Base-by-base conservation (phyloP, 2,797 vertebrate species). In the Lophotriccus pileatus region DNA sequence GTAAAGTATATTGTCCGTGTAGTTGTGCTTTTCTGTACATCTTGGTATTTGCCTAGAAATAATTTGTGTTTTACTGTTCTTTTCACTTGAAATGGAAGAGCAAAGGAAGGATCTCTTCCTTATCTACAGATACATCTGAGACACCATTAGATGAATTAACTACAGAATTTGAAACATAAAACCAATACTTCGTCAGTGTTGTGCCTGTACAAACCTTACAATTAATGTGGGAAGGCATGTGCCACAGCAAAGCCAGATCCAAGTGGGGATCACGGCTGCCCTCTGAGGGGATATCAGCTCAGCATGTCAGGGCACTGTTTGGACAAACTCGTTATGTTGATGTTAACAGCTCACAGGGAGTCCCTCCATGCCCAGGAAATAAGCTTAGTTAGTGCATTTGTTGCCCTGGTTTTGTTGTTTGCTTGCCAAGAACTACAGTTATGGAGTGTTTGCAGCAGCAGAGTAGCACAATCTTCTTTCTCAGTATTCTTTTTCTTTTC, bases 181-280 rank as follows among this genome's bases (percentile, higher is more conserved):
- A 22, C 5, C 14, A 50, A 44, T 44, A 34, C 34, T 76, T 68
- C 75, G 74, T 12, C 21, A 68, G 30, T 15, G 17, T 43, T 60
- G 5, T 64, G 37, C 14, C 50, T 55, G n/a, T 53, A n/a, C 46
- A 20, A 86, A 85, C 80, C 7, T 43, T 12, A 32, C 15, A 50
- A 30, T 24, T 44, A 67, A 27, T 1, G 2, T 58, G 18, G 27
- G 25, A 76, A 76, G n/a, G 14, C 21, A 7, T 0, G 0, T 49
- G 53, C 41, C 70, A 63, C 46, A 32, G 1, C n/a, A 28, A 52
- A 62, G 23, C 25, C 49, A 37, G 30, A 46, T 32, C 18, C 58
- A 7, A 1, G 5, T 0, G 4, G 39, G n/a, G 39, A 15, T 23
- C 0, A 3, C 1, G 2, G 41, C 66, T 70, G 34, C 20, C 24